Conservation (phyloP, 1,140 invertebrate genomes). For the Tetraneura akinire region DNA sequence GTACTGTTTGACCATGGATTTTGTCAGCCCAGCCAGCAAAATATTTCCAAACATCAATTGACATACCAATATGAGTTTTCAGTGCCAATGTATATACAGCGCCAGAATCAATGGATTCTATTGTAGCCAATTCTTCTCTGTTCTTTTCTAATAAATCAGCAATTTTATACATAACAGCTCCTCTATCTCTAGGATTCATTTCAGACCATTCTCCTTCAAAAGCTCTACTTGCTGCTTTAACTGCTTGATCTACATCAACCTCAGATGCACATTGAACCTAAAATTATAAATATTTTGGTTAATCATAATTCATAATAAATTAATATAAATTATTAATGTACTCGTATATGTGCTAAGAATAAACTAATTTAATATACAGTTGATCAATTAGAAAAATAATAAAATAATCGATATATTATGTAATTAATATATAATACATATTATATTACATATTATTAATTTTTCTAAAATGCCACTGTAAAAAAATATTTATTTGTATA, state of each 20-base stretch:
- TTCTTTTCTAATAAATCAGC: constrained; percentile 92
- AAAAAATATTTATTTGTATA: background rate
- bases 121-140: constrained; percentile 90
- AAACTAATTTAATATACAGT: background rate
- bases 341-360: no score
- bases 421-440: background rate
- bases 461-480: background rate
- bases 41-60: constrained; percentile 88
- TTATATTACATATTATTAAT: no score
- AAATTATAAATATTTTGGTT: background rate
- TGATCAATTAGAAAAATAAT: background rate
- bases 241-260: constrained; percentile 84
- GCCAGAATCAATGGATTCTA: constrained; percentile 89
- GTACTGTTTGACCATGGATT: constrained; percentile 88
- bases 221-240: constrained; percentile 80
- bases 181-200: constrained; percentile 81
- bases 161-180: constrained; percentile 72
- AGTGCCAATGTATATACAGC: constrained; percentile 93
- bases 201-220: constrained; percentile 90
- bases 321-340: background rate
- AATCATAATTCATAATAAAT: background rate
- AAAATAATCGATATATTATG: background rate
- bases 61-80: constrained; percentile 94
- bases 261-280: constrained; percentile 74
- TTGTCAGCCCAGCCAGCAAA: constrained; percentile 96